A percentile compares a stretch with the other conserved stretches of the same genome.
Conservation (phyloP, 2,888 invertebrate species). For the Meiosimyza platycephala region DNA sequence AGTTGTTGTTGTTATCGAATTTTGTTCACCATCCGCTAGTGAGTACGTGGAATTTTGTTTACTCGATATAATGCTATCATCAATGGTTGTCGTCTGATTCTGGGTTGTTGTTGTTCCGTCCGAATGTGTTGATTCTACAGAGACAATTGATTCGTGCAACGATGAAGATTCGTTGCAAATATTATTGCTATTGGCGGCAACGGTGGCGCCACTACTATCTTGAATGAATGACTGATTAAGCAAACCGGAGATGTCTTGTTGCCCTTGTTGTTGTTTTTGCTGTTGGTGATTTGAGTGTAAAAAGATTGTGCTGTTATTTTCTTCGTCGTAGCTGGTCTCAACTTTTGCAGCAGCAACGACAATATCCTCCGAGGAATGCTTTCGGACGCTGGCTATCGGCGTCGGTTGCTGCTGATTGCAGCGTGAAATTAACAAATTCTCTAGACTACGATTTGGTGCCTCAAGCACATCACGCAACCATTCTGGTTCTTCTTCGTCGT, state of each 20-base stretch:
- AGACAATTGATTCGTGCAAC: conserved; percentile 64
- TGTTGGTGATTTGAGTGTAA: conserved; percentile 41
- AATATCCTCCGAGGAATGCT: conserved; percentile 32
- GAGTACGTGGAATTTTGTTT: conserved; percentile 67
- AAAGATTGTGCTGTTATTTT: conserved; percentile 50
- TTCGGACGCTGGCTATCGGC: conserved; percentile 35
- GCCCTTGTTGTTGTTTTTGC: conserved; percentile 36
- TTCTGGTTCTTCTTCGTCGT: conserved; percentile 69
- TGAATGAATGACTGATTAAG: conserved; percentile 48
- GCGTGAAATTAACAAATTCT: conserved; percentile 58
- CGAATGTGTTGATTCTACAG: conserved; percentile 62
- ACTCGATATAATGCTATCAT: conserved; percentile 66
- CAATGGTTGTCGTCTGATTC: conserved; percentile 67
- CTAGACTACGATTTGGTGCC: conserved; percentile 68
- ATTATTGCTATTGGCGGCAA: background rate
- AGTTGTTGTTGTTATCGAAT: conserved; percentile 53
- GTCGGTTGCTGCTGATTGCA: conserved; percentile 37
- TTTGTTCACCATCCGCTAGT: conserved; percentile 67
- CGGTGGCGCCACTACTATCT: conserved; percentile 49
- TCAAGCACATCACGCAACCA: conserved; percentile 73
- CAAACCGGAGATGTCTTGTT: conserved; percentile 27
- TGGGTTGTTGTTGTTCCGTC: conserved; percentile 57
- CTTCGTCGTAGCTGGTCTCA: conserved; percentile 54
- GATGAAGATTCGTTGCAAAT: conserved; percentile 47
- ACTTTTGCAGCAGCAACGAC: conserved; percentile 51